These are phyloP conservation scores for Tachysurus vachellii DNA, from an alignment of 2,113 vertebrate species.

Conservation along the genomic window DNA sequence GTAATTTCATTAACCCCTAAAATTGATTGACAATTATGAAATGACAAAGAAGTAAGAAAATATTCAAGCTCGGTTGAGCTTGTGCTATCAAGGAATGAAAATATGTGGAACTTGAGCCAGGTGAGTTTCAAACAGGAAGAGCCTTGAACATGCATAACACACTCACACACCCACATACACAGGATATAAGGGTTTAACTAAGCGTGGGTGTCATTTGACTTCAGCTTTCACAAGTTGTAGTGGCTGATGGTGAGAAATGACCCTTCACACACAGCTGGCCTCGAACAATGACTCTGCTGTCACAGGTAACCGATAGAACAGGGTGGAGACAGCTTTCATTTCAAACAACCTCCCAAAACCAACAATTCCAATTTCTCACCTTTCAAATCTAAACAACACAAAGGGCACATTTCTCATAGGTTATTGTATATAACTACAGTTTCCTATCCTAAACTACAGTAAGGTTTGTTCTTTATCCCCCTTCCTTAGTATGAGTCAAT, in stretches of 20 bases:
- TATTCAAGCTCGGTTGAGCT: neutral
- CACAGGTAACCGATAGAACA: constrained; percentile 33
- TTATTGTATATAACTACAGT: neutral
- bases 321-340: constrained; percentile 31
- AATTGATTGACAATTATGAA: neutral
- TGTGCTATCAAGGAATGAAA: constrained; percentile 45
- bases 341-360: constrained; percentile 13
- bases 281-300: constrained; percentile 30
- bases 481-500: constrained; percentile 11
- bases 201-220: constrained; percentile 41
- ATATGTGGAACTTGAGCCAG: constrained; percentile 38
- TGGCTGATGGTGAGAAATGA: constrained; percentile 45
- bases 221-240: constrained; percentile 41
- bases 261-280: constrained; percentile 46
- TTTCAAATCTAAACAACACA: neutral
- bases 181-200: constrained; percentile 45
- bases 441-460: constrained; percentile 2
- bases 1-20: constrained; percentile 4
- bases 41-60: neutral
- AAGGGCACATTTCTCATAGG: neutral
- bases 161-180: constrained; percentile 37
- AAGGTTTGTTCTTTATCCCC: neutral
- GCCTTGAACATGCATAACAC: constrained; percentile 36
- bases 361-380: neutral
- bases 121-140: constrained; percentile 49